Evolutionary conservation across 2,888 invertebrate species (phyloP), one percentile per base, ranked within the genome.

Genomic region (Cryptus armator): DNA sequence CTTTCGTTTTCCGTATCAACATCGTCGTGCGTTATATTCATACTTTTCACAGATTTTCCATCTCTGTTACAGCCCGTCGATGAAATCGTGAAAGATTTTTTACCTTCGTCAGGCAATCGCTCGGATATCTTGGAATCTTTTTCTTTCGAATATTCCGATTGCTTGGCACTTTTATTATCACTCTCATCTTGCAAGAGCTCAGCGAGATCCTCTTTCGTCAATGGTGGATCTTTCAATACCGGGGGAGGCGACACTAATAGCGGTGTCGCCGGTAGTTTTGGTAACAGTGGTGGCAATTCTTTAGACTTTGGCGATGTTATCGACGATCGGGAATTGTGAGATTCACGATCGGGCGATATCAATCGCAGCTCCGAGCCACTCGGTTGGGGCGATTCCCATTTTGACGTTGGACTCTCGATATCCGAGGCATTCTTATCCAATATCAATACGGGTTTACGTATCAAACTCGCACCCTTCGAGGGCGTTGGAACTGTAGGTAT

Each of bases 161-260:
- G 86, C 62, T 85, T 86, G 10, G 86, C 81, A 24, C 84, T 85
- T 76, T 86, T 87, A 19, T 81, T 88, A 90, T 92, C 87, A 93
- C 94, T 88, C 90, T 94, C 93, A 90, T 95, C 90, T 81, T 92
- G 87, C 85, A 94, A 79, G 12, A 92, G 86, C 59, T 92, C 92
- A 1, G 92, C 92, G 29, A 94, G 46, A 75, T 94, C 94, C 70
- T 92, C 93, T 51, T 89, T 90, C 1, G 93, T 91, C 3, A 94
- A 86, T 1, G 93, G 93, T 4, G 93, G 93, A 46, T 91, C 90
- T 0, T 90, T 90, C 0, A 90, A 89, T 0, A 91, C 88, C 0
- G 91, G 89, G 2, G 91, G 91, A 2, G 91, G 91, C 14, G 92
- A 90, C 1, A 90, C 88, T 10, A 92, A 70, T 16, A 92, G 72